Conservation (phyloP, 2,797 vertebrate species). For the Megaceryle alcyon region DNA sequence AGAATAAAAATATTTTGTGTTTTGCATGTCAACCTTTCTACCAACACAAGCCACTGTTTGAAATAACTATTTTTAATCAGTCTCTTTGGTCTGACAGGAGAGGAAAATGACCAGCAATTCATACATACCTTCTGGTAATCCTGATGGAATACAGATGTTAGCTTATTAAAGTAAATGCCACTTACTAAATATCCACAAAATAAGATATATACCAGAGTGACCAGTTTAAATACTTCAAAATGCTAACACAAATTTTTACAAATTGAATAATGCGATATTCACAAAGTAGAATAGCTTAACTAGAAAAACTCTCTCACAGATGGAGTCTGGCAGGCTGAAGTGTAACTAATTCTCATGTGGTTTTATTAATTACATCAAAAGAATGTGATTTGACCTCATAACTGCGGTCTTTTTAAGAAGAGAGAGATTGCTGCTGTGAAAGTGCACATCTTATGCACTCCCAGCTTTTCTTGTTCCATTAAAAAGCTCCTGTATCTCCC, state of each 20-base stretch:
- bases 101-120: not conserved
- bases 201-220: not conserved
- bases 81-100: not conserved
- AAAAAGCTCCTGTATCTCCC: slow-evolving; percentile 47
- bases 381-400: slow-evolving; percentile 20
- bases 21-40: not conserved
- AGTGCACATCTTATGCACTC: slow-evolving; percentile 64
- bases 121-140: not conserved
- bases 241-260: not conserved
- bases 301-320: not conserved
- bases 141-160: not conserved
- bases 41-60: not conserved
- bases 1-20: not conserved
- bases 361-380: slow-evolving; percentile 48
- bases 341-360: not conserved
- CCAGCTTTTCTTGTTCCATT: slow-evolving; percentile 65
- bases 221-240: not conserved
- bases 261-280: not conserved
- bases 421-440: slow-evolving; percentile 63
- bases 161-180: not conserved
- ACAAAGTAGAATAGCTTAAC: not conserved
- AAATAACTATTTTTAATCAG: not conserved
- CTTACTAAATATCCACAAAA: not conserved
- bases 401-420: slow-evolving; percentile 18
- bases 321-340: not conserved